phyloP scores from a whole-genome alignment of 2,888 invertebrate genomes.

The Melangyna quadrimaculata region DNA sequence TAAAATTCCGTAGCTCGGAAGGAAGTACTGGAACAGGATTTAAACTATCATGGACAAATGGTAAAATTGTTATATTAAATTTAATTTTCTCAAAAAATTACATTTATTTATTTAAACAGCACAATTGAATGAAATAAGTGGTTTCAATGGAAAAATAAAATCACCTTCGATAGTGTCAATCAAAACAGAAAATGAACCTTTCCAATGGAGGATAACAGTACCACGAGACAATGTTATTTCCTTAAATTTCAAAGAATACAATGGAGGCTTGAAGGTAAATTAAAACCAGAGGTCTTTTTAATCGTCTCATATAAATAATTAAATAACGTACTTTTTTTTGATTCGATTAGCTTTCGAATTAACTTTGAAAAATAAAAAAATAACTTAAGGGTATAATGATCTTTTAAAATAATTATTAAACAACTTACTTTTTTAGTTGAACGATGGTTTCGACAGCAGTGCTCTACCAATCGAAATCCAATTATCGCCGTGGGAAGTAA shows the following conservation, averaged over 20 bases:
- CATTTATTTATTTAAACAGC: slow-evolving; percentile 67
- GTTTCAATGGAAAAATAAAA: slow-evolving; percentile 75
- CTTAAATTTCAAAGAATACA: slow-evolving; percentile 76
- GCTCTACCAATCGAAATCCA: slow-evolving; percentile 80
- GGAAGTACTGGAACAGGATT: slow-evolving; percentile 86
- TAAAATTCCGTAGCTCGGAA: slow-evolving; percentile 88
- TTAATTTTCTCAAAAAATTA: neutral
- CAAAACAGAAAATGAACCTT: slow-evolving; percentile 73
- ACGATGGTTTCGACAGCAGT: slow-evolving; percentile 88
- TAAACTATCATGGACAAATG: slow-evolving; percentile 86
- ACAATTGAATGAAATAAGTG: slow-evolving; percentile 76
- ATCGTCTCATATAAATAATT: neutral
- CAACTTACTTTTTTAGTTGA: slow-evolving; percentile 82
- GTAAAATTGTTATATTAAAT: slow-evolving; percentile 79
- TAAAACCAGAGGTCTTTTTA: neutral
- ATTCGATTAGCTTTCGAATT: too few relatives aligned
- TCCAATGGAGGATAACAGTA: slow-evolving; percentile 77
- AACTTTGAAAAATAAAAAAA: too few relatives aligned
- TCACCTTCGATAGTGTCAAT: slow-evolving; percentile 74
- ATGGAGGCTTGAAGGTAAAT: slow-evolving; percentile 75
- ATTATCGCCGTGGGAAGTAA: slow-evolving; percentile 78
- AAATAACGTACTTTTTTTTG: neutral
- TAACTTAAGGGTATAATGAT: too few relatives aligned
- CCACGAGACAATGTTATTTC: slow-evolving; percentile 72
- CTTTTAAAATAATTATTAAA: neutral